Evolutionary conservation across 2,888 invertebrate species (phyloP).

Genomic region (Stenodera caucasica): DNA sequence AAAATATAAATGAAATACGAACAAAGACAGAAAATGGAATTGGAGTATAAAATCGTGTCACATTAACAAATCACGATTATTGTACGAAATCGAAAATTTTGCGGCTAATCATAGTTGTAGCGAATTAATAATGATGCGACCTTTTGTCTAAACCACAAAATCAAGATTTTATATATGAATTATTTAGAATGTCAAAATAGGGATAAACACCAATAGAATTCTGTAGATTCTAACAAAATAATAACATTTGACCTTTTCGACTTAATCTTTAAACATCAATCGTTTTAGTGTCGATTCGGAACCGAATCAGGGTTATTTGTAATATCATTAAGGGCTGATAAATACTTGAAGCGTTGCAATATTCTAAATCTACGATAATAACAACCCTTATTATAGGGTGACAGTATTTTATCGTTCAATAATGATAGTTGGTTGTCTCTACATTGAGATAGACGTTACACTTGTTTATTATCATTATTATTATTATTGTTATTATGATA

Average conservation of each 20-base stretch:
- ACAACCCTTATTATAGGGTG: conserved; percentile 42
- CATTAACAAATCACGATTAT: conserved; percentile 9
- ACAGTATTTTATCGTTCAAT: conserved; percentile 44
- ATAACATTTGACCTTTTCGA: not conserved
- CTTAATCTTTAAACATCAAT: not conserved
- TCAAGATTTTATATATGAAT: not conserved
- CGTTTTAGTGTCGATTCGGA: not conserved
- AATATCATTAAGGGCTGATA: conserved; percentile 2
- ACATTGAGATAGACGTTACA: too few relatives aligned
- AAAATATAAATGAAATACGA: not conserved
- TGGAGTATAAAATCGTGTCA: not conserved
- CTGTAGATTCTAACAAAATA: too few relatives aligned
- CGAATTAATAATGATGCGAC: not conserved
- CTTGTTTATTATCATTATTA: too few relatives aligned
- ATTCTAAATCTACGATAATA: conserved; percentile 38
- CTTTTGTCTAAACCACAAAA: not conserved
- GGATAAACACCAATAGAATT: too few relatives aligned
- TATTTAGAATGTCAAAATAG: too few relatives aligned
- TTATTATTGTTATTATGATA: too few relatives aligned
- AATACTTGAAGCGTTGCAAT: conserved; percentile 7
- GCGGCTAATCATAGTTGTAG: not conserved
- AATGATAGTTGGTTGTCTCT: conserved; percentile 43
- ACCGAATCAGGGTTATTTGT: conserved; percentile 3
- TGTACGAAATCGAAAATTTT: conserved; percentile 5
- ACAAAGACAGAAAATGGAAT: not conserved